These are phyloP conservation scores for Sorex maritimensis DNA, from an alignment of 2,797 vertebrate species.

Conservation along the genomic window DNA sequence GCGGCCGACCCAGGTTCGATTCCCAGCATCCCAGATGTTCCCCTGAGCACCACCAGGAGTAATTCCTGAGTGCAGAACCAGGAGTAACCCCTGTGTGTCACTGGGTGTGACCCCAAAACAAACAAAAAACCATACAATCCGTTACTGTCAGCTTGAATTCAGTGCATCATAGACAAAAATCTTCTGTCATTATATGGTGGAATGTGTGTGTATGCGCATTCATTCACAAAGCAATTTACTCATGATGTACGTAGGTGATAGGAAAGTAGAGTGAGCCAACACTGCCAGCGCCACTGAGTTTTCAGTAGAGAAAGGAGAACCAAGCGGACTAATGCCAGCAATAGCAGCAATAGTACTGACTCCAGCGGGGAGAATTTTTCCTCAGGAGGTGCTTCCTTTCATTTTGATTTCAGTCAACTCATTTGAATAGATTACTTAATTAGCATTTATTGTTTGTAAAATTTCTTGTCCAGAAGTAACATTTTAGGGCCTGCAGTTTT, in stretches of 20 bases:
- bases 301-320: constrained; percentile 11
- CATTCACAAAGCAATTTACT: neutral
- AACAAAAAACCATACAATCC: neutral
- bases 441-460: constrained; percentile 84
- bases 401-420: constrained; percentile 67
- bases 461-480: constrained; percentile 80
- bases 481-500: constrained; percentile 79
- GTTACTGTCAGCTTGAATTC: neutral
- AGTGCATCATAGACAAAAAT: neutral
- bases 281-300: neutral
- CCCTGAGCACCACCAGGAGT: no score
- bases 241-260: neutral
- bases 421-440: constrained; percentile 85
- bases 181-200: neutral
- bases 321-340: neutral
- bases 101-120: no score
- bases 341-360: neutral
- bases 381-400: neutral
- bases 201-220: neutral
- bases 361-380: neutral
- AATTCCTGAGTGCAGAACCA: no score
- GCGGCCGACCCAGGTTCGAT: no score
- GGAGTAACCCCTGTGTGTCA: no score
- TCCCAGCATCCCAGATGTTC: no score
- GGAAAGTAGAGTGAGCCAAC: neutral